These are phyloP conservation scores for Rhyacophila evoluta DNA, from an alignment of 2,888 invertebrate species.

Conservation along the genomic window DNA sequence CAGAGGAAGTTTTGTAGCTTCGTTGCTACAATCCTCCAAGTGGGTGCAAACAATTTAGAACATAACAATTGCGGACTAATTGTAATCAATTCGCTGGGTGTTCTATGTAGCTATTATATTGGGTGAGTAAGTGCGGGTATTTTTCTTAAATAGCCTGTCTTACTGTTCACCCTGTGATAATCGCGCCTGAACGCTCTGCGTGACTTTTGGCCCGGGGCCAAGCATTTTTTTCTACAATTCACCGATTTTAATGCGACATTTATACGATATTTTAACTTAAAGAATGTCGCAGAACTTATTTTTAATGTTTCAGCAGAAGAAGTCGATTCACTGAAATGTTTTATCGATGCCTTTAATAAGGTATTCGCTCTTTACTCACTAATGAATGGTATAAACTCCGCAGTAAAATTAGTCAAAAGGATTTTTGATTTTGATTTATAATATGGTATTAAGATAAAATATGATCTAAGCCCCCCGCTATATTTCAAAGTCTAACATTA, in stretches of 20 bases:
- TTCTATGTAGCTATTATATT: no score
- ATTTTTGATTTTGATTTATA: neutral
- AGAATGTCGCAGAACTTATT: slow-evolving; percentile 30
- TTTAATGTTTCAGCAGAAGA: neutral
- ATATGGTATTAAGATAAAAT: no score
- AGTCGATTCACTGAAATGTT: neutral
- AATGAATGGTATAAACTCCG: neutral
- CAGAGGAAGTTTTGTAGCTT: no score
- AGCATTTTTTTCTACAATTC: slow-evolving; percentile 12
- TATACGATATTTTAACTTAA: slow-evolving; percentile 27
- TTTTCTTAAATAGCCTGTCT: neutral
- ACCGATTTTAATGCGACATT: slow-evolving; percentile 33
- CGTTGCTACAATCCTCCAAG: no score
- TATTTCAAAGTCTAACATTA: no score
- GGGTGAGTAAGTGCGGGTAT: neutral
- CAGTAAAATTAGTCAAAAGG: neutral
- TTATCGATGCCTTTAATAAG: no score
- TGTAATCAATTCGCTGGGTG: no score
- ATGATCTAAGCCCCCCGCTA: no score
- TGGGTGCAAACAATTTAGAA: no score
- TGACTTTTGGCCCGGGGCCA: slow-evolving; percentile 21
- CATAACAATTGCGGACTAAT: no score
- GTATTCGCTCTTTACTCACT: neutral
- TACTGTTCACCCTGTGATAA: neutral
- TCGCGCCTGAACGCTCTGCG: slow-evolving; percentile 18